Percentiles rank a stretch among this genome's conserved stretches.
These are phyloP conservation scores for Campylomormyrus numenius DNA, from an alignment of 2,113 vertebrate genomes.

Conservation along the genomic window DNA sequence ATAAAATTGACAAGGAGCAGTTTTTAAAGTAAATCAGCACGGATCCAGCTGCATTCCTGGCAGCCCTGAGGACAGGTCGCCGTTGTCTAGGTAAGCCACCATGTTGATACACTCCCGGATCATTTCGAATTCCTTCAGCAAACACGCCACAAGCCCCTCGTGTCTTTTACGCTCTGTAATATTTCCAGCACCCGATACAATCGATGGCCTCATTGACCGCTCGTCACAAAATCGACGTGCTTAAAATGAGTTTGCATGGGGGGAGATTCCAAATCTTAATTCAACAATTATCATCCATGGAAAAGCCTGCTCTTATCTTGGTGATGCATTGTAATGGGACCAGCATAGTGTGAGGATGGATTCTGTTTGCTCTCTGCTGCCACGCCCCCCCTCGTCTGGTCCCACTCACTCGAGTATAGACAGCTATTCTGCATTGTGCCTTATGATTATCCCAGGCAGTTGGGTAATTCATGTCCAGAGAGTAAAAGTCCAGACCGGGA, in stretches of 20 bases:
- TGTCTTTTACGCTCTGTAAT: background rate
- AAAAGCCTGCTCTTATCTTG: background rate
- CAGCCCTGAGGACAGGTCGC: too few species aligned
- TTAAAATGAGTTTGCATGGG: background rate
- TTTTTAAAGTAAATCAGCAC: background rate
- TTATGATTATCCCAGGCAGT: background rate
- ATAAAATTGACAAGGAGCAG: background rate
- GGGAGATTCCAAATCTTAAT: background rate
- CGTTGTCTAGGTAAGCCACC: background rate
- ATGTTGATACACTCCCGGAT: too few species aligned
- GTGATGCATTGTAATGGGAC: background rate
- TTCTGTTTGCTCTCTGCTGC: background rate
- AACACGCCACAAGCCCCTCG: background rate
- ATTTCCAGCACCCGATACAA: background rate
- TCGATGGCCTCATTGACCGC: conserved; percentile 5
- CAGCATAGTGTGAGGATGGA: background rate
- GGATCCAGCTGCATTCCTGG: background rate
- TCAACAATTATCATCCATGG: background rate
- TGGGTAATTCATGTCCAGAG: too few species aligned
- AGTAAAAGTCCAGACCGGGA: too few species aligned
- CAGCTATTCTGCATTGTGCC: background rate
- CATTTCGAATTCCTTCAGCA: background rate
- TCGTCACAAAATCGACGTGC: background rate
- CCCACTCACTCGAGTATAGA: background rate
- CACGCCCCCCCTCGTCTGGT: background rate